Conservation (phyloP, 2,797 vertebrate species). For the Sebastes hubbsi region DNA sequence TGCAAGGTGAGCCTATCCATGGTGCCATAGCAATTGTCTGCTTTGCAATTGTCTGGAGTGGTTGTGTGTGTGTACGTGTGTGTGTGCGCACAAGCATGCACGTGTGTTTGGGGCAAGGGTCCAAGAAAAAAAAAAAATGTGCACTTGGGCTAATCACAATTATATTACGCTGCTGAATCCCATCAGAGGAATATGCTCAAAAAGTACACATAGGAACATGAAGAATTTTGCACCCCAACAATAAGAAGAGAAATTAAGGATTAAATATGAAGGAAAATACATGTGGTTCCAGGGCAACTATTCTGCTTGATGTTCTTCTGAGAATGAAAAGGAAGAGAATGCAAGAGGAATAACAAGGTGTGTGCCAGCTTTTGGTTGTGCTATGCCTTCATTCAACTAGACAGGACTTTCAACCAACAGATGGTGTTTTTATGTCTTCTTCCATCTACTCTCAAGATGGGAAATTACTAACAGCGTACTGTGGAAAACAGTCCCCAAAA, state of each 20-base stretch:
- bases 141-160: no score
- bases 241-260: not conserved
- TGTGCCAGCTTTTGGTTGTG: not conserved
- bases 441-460: constrained; percentile 23
- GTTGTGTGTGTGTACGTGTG: no score
- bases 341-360: not conserved
- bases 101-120: no score
- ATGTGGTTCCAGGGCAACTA: not conserved
- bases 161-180: not conserved
- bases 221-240: not conserved
- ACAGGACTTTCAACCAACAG: constrained; percentile 25
- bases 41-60: no score
- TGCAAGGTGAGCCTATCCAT: no score
- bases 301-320: not conserved
- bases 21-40: no score
- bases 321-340: not conserved
- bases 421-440: constrained; percentile 40
- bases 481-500: constrained; percentile 12
- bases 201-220: not conserved
- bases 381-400: not conserved
- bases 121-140: no score
- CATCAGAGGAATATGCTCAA: not conserved
- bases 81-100: no score
- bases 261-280: not conserved
- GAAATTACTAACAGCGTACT: constrained; percentile 13